phyloP scores from a whole-genome alignment of 2,888 invertebrate species.

The Drosophila sordidula region DNA sequence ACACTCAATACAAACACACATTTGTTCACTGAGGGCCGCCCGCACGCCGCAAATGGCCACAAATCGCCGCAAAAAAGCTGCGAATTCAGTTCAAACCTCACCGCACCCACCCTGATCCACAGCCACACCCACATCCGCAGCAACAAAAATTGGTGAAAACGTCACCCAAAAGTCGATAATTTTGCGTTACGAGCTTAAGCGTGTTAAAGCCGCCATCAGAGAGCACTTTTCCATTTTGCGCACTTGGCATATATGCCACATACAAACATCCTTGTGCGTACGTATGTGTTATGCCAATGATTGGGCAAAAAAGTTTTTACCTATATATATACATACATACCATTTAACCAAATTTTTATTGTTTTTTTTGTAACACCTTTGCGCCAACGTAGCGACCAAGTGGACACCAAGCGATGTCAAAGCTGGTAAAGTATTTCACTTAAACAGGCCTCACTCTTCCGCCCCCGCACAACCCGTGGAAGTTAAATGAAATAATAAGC shows the following conservation, averaged over 20 bases:
- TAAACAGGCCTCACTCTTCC: slow-evolving; percentile 11
- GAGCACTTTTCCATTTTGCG: slow-evolving; percentile 46
- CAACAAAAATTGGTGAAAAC: slow-evolving; percentile 50
- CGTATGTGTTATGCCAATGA: background rate
- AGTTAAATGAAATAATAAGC: slow-evolving; percentile 48
- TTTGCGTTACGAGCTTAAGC: slow-evolving; percentile 64
- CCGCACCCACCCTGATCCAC: slow-evolving; percentile 39
- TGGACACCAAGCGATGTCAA: slow-evolving; percentile 54
- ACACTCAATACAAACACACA: slow-evolving; percentile 27
- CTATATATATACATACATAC: slow-evolving; percentile 22
- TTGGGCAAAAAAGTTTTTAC: slow-evolving; percentile 5
- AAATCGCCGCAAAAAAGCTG: slow-evolving; percentile 22
- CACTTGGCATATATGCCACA: slow-evolving; percentile 11
- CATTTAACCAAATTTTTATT: slow-evolving; percentile 28
- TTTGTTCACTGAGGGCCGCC: slow-evolving; percentile 33
- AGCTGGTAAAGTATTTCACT: slow-evolving; percentile 63
- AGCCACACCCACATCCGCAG: slow-evolving; percentile 16
- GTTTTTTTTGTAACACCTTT: slow-evolving; percentile 37
- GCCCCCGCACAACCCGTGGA: slow-evolving; percentile 2
- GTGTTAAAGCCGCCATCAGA: slow-evolving; percentile 71
- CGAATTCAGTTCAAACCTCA: slow-evolving; percentile 60
- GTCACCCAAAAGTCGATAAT: slow-evolving; percentile 76
- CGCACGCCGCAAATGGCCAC: slow-evolving; percentile 48
- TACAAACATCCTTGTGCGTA: background rate
- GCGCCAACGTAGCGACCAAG: slow-evolving; percentile 55